A percentile compares a stretch with the other conserved stretches of the same genome.
Conservation (phyloP, 2,888 invertebrate genomes). For the Thereva unica region DNA sequence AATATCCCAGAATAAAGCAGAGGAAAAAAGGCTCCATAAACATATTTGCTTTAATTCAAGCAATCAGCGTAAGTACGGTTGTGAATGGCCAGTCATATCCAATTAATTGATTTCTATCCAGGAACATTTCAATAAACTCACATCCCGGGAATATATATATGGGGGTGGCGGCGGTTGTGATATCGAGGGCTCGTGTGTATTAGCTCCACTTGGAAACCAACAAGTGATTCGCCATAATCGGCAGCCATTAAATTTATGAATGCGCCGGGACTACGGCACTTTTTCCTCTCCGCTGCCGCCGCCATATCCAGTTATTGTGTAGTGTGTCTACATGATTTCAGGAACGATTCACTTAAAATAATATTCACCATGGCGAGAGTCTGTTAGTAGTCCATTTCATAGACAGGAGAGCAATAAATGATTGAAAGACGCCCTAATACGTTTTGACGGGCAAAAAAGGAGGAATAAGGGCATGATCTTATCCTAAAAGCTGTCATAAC, state of each 20-base stretch:
- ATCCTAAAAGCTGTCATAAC: too few relatives aligned
- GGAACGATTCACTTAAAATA: too few relatives aligned
- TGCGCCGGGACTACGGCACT: conserved; percentile 12
- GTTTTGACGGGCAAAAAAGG: too few relatives aligned
- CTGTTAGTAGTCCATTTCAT: too few relatives aligned
- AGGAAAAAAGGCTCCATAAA: neutral
- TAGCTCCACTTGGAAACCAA: conserved; percentile 32
- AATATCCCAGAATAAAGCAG: too few relatives aligned
- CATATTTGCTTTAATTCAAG: conserved; percentile 24
- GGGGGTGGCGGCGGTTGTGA: too few relatives aligned
- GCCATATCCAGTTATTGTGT: neutral
- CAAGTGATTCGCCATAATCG: conserved; percentile 32
- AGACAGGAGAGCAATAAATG: too few relatives aligned
- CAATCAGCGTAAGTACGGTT: conserved; percentile 1
- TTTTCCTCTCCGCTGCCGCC: neutral
- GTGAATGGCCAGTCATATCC: conserved; percentile 24
- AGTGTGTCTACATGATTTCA: neutral
- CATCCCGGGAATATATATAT: neutral
- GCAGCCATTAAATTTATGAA: conserved; percentile 31
- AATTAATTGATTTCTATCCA: conserved; percentile 34
- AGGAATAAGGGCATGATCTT: too few relatives aligned
- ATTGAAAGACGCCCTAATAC: too few relatives aligned
- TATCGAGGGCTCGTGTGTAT: conserved; percentile 19
- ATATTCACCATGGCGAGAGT: too few relatives aligned
- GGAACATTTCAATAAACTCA: conserved; percentile 30